Evolutionary conservation across 92 coral and sea anemone genomes (phyloP).

Genomic region (Blastomussa wellsi): DNA sequence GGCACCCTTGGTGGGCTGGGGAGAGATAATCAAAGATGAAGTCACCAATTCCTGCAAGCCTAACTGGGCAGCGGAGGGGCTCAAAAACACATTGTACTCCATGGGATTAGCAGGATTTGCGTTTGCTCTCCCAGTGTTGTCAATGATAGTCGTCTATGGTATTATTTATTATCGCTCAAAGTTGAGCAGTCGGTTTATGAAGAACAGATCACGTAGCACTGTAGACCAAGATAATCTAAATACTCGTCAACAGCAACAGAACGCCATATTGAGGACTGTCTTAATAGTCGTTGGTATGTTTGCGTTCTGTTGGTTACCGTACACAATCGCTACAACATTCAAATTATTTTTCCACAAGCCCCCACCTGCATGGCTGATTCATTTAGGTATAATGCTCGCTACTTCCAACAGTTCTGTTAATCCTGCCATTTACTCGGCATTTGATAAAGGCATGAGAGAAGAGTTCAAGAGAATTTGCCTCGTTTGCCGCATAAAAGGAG

Average conservation of each 20-base stretch:
- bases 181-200: constrained; percentile 57
- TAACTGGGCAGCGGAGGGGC: constrained; percentile 76
- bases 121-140: constrained; percentile 69
- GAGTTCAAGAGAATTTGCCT: constrained; percentile 42
- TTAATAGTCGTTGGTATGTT: constrained; percentile 68
- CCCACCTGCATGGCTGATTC: constrained; percentile 85
- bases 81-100: constrained; percentile 60
- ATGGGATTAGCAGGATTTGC: constrained; percentile 76
- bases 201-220: constrained; percentile 22
- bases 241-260: constrained; percentile 61
- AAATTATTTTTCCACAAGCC: constrained; percentile 56
- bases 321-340: constrained; percentile 74
- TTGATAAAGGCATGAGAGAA: constrained; percentile 63
- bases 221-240: constrained; percentile 27
- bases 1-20: constrained; percentile 85
- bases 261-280: constrained; percentile 68
- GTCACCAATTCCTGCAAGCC: constrained; percentile 84
- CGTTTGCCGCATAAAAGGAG: constrained; percentile 32
- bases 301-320: constrained; percentile 74
- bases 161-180: constrained; percentile 66
- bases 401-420: constrained; percentile 72
- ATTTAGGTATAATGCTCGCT: constrained; percentile 74
- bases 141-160: constrained; percentile 62
- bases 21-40: constrained; percentile 70
- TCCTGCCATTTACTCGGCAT: constrained; percentile 75